Evolutionary conservation across 2,113 vertebrate species (phyloP), one percentile per base, ranked within the genome.

Genomic region (Argyrosomus japonicus): DNA sequence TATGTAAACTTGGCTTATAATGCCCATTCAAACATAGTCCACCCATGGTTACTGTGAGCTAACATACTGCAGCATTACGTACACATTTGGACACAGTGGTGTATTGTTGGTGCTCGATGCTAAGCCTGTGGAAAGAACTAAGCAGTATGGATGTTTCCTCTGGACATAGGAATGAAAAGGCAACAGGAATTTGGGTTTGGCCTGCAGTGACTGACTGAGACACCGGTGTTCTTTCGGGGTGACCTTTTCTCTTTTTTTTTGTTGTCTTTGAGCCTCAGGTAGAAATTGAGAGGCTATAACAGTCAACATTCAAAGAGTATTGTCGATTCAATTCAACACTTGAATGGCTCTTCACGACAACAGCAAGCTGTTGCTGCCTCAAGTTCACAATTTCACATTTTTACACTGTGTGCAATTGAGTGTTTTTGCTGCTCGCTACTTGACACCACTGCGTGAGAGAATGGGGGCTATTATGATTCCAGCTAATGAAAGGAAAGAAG

Each of bases 21-120:
- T 71, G 63, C 45, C 71, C 45, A 27, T 82, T 79, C 65, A 81
- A 36, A 62, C 60, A 36, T 40, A 21, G 77, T 67, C 53, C 76
- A 60, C 12, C n/a, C 27, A 47, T 60, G 53, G 53, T 40, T 21
- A 7, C 60, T 64, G 50, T 57, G 53, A 63, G 61, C 70, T 53
- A 61, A 70, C 65, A 65, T 29, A 11, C 79, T 40, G 5, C 75
- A 81, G 19, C 17, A 18, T 60, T 32, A 47, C 64, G 27, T 36
- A 68, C 36, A 57, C 54, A 64, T 21, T 12, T 17, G 32, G 45
- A 75, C 48, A 84, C 79, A 83, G 67, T 17, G 32, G 60, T 53
- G 65, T 68, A 36, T 75, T 91, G 86, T 89, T 40, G 36, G 68
- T 45, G 45, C 36, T 40, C 36, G 83, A 63, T 19, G 70, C 80